Conservation (phyloP, 1,140 invertebrate species). For the Bicyclus anynana region DNA sequence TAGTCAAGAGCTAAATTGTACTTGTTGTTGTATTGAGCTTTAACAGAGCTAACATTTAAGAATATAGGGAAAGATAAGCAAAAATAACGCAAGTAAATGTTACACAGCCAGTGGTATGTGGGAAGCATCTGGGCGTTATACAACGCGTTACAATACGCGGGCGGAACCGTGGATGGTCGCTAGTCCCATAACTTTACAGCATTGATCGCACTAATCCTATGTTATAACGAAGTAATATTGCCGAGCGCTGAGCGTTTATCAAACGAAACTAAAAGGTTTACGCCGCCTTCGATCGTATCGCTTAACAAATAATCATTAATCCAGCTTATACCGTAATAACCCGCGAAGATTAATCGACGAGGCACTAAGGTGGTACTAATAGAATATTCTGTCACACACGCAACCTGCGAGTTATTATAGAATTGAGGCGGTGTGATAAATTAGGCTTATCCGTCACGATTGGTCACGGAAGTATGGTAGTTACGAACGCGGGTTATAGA, state of each 20-base stretch:
- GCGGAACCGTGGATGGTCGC: background rate
- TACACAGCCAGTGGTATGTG: too few species aligned
- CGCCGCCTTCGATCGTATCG: slow-evolving; percentile 38
- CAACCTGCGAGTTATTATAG: slow-evolving; percentile 67
- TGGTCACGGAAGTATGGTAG: slow-evolving; percentile 57
- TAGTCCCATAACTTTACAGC: background rate
- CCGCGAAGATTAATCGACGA: slow-evolving; percentile 61
- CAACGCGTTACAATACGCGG: too few species aligned
- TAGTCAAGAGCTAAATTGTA: too few species aligned
- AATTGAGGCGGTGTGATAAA: slow-evolving; percentile 71
- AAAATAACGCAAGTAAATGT: too few species aligned
- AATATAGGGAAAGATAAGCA: too few species aligned
- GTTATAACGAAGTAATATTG: background rate
- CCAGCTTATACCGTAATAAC: slow-evolving; percentile 63
- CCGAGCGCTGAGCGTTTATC: slow-evolving; percentile 9
- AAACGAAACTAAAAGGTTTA: slow-evolving; percentile 29
- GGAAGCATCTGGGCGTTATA: too few species aligned
- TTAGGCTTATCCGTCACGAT: slow-evolving; percentile 69
- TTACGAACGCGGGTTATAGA: too few species aligned
- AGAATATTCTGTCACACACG: slow-evolving; percentile 72
- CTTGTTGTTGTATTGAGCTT: too few species aligned
- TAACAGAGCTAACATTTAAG: too few species aligned
- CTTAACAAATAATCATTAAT: slow-evolving; percentile 70
- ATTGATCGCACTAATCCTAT: background rate
- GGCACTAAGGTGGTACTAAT: slow-evolving; percentile 42